Evolutionary conservation across 2,113 vertebrate species (phyloP).

Genomic region (Apodemus sylvaticus): DNA sequence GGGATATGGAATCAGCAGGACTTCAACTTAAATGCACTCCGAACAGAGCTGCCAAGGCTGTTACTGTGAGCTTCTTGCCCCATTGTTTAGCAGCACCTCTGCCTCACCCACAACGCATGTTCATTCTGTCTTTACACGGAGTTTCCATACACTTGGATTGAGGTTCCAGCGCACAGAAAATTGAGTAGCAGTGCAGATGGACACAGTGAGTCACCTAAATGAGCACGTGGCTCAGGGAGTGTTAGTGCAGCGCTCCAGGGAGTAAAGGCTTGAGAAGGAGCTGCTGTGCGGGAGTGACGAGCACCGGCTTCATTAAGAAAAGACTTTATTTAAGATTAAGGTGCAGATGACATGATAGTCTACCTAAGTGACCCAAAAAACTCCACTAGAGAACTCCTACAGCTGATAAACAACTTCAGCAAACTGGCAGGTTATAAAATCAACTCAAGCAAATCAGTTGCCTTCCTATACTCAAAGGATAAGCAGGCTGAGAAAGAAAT

Average conservation of each 20-base stretch:
- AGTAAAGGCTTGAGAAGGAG: background rate
- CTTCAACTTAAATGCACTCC: background rate
- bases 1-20: background rate
- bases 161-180: background rate
- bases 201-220: background rate
- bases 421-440: too few species aligned
- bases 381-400: too few species aligned
- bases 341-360: too few species aligned
- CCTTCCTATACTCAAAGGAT: too few species aligned
- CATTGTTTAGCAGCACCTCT: background rate
- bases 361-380: too few species aligned
- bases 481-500: too few species aligned
- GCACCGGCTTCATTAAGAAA: background rate
- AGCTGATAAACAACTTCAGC: too few species aligned
- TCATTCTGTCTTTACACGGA: background rate
- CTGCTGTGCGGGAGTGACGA: background rate
- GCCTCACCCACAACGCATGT: background rate
- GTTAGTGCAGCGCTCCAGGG: background rate
- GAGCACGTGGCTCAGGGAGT: background rate
- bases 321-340: background rate
- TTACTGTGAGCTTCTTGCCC: background rate
- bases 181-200: background rate
- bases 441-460: too few species aligned
- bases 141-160: background rate
- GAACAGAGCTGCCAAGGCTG: background rate